Conservation (phyloP, 1,140 invertebrate species). For the Anagrus nilaparvatae region DNA sequence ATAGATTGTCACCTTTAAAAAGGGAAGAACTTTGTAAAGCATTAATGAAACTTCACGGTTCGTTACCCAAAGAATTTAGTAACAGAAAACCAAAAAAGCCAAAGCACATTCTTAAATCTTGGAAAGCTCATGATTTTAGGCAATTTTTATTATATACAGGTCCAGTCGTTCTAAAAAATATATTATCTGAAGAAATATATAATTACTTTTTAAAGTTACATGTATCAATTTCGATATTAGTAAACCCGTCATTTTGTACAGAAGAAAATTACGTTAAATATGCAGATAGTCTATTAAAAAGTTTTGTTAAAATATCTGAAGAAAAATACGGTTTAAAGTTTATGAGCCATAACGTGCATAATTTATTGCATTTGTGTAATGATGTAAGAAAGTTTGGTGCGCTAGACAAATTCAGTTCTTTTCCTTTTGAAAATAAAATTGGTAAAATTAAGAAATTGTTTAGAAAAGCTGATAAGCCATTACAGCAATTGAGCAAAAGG, state of each 20-base stretch:
- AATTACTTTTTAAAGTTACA: conserved; percentile 27
- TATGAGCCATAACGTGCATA: conserved; percentile 25
- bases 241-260: conserved; percentile 14
- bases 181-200: conserved; percentile 22
- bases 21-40: neutral
- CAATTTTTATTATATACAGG: conserved; percentile 38
- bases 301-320: conserved; percentile 18
- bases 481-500: no score
- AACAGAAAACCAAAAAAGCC: conserved; percentile 27
- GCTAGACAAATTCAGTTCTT: conserved; percentile 29
- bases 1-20: conserved; percentile 6
- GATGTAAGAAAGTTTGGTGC: conserved; percentile 34
- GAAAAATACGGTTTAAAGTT: conserved; percentile 23
- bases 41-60: neutral
- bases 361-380: conserved; percentile 31
- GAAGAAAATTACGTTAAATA: conserved; percentile 4
- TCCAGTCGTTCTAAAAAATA: conserved; percentile 25
- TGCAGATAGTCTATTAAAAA: conserved; percentile 16
- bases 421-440: conserved; percentile 40
- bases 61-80: conserved; percentile 31
- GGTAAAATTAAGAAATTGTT: conserved; percentile 30
- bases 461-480: conserved; percentile 19
- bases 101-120: conserved; percentile 26
- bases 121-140: conserved; percentile 40
- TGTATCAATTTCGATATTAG: conserved; percentile 22